Conservation (phyloP, 1,140 invertebrate genomes). For the Nylanderia fulva region DNA sequence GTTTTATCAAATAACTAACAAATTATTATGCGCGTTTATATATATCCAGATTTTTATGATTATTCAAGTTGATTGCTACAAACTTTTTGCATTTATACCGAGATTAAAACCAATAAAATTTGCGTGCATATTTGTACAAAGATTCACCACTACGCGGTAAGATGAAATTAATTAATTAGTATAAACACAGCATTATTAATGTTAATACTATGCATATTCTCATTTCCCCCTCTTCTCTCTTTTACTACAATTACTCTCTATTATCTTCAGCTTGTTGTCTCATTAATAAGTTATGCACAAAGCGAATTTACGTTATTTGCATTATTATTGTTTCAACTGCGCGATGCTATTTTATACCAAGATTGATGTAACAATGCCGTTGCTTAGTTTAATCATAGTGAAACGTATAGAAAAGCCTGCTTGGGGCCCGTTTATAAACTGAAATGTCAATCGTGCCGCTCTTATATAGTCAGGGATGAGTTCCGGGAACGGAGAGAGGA, state of each 20-base stretch:
- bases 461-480: conserved; percentile 22
- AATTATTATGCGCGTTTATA: conserved; percentile 32
- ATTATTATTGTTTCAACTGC: conserved; percentile 6
- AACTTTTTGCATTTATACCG: conserved; percentile 29
- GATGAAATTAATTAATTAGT: conserved; percentile 19
- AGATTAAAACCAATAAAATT: conserved; percentile 36
- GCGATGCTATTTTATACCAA: neutral
- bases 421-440: conserved; percentile 21
- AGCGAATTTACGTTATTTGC: conserved; percentile 28
- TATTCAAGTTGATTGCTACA: conserved; percentile 45
- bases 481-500: conserved; percentile 43
- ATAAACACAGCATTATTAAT: neutral
- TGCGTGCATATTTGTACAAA: conserved; percentile 11
- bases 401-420: neutral
- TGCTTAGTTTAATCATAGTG: neutral
- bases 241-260: conserved; percentile 1
- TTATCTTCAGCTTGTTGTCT: neutral
- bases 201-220: neutral
- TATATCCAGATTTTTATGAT: conserved; percentile 43
- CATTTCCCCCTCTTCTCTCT: too few species aligned
- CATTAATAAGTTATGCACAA: conserved; percentile 26
- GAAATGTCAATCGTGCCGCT: neutral
- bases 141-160: neutral
- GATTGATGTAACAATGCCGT: neutral
- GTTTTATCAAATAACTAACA: conserved; percentile 24